Base-by-base conservation (phyloP, 2,888 invertebrate genomes). In the Amiota minor region DNA sequence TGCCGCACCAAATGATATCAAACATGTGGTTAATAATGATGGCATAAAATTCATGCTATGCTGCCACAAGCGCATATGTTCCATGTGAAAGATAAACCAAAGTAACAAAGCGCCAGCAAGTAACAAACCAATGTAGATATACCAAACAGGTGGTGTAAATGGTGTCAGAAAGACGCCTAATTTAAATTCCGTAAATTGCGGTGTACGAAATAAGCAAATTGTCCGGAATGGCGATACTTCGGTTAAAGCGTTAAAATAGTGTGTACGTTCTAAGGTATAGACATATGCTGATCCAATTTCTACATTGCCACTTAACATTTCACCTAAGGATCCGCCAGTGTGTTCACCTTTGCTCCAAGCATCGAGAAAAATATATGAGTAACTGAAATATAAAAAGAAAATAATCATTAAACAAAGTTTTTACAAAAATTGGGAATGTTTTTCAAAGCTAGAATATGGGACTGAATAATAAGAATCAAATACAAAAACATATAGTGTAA, bases 181-280 rank as follows among this genome's bases (percentile, higher is more conserved):
- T 0, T 92, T 90, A 14, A 91, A 90, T 0, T 92, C 92, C 2
- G 80, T 80, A 61, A 92, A 87, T 1, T 91, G 90, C 0, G 93
- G 93, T 70, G 92, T 91, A 9, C 91, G 91, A 82, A 93, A 93
- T 72, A 93, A 87, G 79, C 93, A 92, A 67, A 89, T 88, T 45
- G 91, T 89, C 47, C 86, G 88, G 72, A 88, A 88, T 2, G 77
- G 70, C 0, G 78, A 76, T 0, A 79, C 78, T 71, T 81, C 79
- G 9, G 82, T 73, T 0, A 88, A 16, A 0, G 76, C 18, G 1
- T 76, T 76, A 0, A 84, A 59, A 23, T 80, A 77, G 3, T 76
- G 73, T 0, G 76, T n/a, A 1, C 89, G 86, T 0, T 72, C 64
- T 0, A 65, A 4, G 2, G 78, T 78, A 16, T 75, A 72, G 0